Conservation (phyloP, 1,140 invertebrate genomes). For the Xylocopa sonorina region DNA sequence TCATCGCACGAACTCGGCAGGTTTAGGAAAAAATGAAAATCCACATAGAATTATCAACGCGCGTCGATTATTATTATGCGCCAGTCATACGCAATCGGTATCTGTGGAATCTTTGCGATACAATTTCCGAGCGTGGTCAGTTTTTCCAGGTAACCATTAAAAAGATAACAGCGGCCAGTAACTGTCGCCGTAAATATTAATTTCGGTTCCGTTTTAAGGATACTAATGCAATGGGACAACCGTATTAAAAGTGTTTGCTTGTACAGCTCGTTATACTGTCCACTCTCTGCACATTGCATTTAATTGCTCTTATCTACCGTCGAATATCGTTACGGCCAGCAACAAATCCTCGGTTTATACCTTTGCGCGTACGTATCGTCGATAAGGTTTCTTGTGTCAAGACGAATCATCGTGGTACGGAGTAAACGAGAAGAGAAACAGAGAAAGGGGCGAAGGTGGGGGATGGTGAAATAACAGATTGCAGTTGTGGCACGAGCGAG, state of each 20-base stretch:
- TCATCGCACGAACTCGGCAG: conserved; percentile 1
- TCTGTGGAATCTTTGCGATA: not conserved
- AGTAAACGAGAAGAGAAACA: conserved; percentile 56
- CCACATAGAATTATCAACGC: not conserved
- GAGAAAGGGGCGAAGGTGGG: conserved; percentile 41
- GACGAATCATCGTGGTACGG: conserved; percentile 41
- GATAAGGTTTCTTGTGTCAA: conserved; percentile 48
- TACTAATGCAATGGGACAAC: not conserved
- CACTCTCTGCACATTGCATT: conserved; percentile 25
- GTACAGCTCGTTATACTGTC: conserved; percentile 26
- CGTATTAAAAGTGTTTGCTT: not conserved
- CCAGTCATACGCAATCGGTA: not conserved
- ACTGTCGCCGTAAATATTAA: not conserved
- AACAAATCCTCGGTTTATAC: conserved; percentile 56
- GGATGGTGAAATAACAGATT: conserved; percentile 76
- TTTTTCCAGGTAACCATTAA: not conserved
- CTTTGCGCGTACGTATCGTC: conserved; percentile 46
- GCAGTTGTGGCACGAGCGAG: conserved; percentile 78
- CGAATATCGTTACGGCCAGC: conserved; percentile 39
- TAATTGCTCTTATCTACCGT: conserved; percentile 59
- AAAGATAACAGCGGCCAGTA: not conserved
- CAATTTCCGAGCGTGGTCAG: not conserved
- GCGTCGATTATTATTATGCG: not conserved
- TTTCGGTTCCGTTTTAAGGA: not conserved
- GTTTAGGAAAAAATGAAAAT: not conserved